Evolutionary conservation across 2,797 vertebrate genomes (phyloP), one percentile per base, ranked within the genome.

Genomic region (Leptoclinus maculatus): DNA sequence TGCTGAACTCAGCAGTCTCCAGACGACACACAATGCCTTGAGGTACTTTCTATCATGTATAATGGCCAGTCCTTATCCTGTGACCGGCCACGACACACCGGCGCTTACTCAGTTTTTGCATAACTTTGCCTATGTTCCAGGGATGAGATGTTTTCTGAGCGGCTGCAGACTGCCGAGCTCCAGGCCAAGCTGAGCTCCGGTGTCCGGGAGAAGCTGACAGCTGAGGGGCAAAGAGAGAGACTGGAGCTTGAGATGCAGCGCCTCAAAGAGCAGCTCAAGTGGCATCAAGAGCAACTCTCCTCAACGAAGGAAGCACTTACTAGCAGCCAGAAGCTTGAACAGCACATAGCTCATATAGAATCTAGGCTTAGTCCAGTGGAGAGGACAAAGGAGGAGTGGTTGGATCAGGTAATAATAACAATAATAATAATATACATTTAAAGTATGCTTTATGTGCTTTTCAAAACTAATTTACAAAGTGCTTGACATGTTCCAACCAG

Each of bases 11-110:
- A 85, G 83, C 85, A 91, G 82, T 77, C 91, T 95, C 75, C 94
- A 94, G 83, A 92, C 90, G 56, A 93, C 96, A 64, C 93, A 93
- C 83, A 87, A 92, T 66, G 80, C 90, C 16, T 83, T 96, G 79
- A 93, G 96, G 96, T 49, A 21, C 19, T 7, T 7, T 25, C 1
- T 39, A 0, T 67, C 12, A 69, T 60, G 43, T 67, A n/a, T 63
- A 16, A 43, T 62, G 43, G 8, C 10, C 17, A 32, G 43, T 13
- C 27, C 19, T 34, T 34, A 9, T 36, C 64, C 19, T 49, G 6
- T 21, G 43, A 7, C 39, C n/a, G 38, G 60, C 12, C 60, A 16
- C 6, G 39, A 64, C 19, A 64, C 21, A 29, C 4, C 0, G 5
- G 19, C 45, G 49, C 57, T 78, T 69, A 57, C 74, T 41, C 58